Base-by-base conservation (phyloP, 1,140 invertebrate genomes). In the Eriosoma lanigerum region DNA sequence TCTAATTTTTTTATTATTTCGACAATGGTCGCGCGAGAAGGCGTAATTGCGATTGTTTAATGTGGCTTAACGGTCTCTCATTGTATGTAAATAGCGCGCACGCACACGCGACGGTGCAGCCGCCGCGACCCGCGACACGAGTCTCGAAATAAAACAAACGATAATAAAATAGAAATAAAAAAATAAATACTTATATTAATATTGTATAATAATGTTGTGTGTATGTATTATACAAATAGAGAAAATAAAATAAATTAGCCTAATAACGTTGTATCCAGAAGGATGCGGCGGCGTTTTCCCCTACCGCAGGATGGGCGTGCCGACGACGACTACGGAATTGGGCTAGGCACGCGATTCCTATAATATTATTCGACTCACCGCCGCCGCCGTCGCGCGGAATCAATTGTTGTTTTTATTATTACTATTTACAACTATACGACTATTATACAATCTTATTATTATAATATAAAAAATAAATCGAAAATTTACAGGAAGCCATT, bases 261-360 rank as follows among this genome's bases (percentile, higher is more conserved):
- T 48, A 75, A 72, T 72, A 72, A 72, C 68, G 48, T 29, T 72
- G 32, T 38, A 72, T 72, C 48, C 48, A 78, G 54, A 26, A 78
- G 56, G 75, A 78, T 62, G 56, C 21, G 10, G 21, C 50, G 29
- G 72, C 44, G 29, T 58, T 10, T 60, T 72, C 32, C 56, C 75
- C 50, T 78, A 60, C 52, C 75, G 75, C 75, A 78, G 75, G 75
- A 78, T 78, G 75, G 75, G 75, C 75, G 75, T 60, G 75, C 29
- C 72, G 70, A 24, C 66, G 9, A 64, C 48, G 26, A 24, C 50
- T 32, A 9, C 75, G 75, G 75, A 78, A 78, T 78, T 78, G 56
- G 75, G 75, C 38, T 78, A 38, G 75, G 75, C 75, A 26, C 75
- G 75, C 52, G 75, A 78, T 78, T 44, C 75, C 44, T 38, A 38